Evolutionary conservation across 2,888 invertebrate species (phyloP), one percentile per base, ranked within the genome.

Genomic region (Sericinus montela): DNA sequence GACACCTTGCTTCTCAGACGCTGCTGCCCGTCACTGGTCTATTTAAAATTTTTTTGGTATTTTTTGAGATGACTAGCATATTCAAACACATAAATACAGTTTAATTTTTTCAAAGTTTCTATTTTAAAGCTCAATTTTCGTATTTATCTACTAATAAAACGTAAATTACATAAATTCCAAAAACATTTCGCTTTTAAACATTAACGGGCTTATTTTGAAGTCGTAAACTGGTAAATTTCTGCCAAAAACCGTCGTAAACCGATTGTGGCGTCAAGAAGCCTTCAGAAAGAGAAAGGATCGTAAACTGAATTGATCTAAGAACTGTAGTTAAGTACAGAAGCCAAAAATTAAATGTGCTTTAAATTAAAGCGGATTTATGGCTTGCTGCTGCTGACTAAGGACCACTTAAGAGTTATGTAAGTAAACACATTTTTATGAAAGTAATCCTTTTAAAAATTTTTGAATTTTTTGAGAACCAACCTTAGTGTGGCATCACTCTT

Each of bases 251-350:
- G 45, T 78, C 78, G 75, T 80, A 79, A 83, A 75, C 65, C 73
- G 73, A 75, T 75, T 75, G 81, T 65, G 75, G 75, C 75, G 73
- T 72, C 67, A 72, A 73, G 73, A 76, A 74, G 71, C 74, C 67
- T 69, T 60, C 47, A 52, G 69, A 64, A 62, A 62, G 62, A 68
- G 67, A 68, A 70, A 67, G 61, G 62, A 65, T 80, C 83, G 81
- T 85, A 82, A 83, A 83, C 69, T 67, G 65, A 74, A 79, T 80
- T 75, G 74, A 73, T 72, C 72, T 70, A 74, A 75, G 69, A 75
- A 75, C 70, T 73, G 78, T 76, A 78, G 34, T 46, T 40, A 48
- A 48, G 48, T 43, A 43, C 48, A 32, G 43, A 54, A 52, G 65
- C 67, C 63, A 64, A 69, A 67, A 69, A 75, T 76, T 73, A 75